Percentiles rank a stretch among this genome's conserved stretches.
These are phyloP conservation scores for Sphinx pinastri DNA, from an alignment of 2,888 invertebrate species.

Conservation along the genomic window DNA sequence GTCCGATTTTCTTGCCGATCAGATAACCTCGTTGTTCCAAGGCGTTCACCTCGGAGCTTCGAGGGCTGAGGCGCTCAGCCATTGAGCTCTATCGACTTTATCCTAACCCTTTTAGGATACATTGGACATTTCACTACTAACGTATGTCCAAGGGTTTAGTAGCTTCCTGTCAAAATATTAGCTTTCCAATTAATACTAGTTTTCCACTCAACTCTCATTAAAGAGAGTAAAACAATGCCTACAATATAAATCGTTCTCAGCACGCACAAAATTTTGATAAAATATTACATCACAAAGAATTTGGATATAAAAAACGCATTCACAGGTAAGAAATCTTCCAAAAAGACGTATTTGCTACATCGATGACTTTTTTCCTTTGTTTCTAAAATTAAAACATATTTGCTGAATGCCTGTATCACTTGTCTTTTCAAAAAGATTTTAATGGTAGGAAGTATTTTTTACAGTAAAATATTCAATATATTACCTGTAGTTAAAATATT, in stretches of 20 bases:
- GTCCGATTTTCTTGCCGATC: conserved; percentile 94
- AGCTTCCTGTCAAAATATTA: conserved; percentile 72
- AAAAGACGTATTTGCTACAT: conserved; percentile 81
- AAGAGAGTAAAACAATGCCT: conserved; percentile 68
- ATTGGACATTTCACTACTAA: conserved; percentile 82
- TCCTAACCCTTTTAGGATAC: conserved; percentile 83
- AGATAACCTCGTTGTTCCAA: conserved; percentile 93
- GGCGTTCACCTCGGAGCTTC: conserved; percentile 93
- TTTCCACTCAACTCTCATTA: conserved; percentile 74
- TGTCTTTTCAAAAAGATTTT: conserved; percentile 29
- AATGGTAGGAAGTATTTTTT: not conserved
- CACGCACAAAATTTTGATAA: conserved; percentile 79
- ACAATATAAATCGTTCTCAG: conserved; percentile 61
- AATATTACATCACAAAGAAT: conserved; percentile 84
- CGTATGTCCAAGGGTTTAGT: conserved; percentile 73
- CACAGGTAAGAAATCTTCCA: conserved; percentile 75
- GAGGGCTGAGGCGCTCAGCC: conserved; percentile 89
- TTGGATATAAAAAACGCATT: conserved; percentile 82
- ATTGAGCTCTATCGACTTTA: conserved; percentile 84
- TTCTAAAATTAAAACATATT: conserved; percentile 75
- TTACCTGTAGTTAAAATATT: too few species aligned
- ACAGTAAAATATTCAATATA: too few species aligned
- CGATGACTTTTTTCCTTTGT: conserved; percentile 77
- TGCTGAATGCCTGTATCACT: conserved; percentile 52
- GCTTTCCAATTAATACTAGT: conserved; percentile 59